Conservation (phyloP, 2,797 vertebrate species). For the Notoglanidium macrostoma region DNA sequence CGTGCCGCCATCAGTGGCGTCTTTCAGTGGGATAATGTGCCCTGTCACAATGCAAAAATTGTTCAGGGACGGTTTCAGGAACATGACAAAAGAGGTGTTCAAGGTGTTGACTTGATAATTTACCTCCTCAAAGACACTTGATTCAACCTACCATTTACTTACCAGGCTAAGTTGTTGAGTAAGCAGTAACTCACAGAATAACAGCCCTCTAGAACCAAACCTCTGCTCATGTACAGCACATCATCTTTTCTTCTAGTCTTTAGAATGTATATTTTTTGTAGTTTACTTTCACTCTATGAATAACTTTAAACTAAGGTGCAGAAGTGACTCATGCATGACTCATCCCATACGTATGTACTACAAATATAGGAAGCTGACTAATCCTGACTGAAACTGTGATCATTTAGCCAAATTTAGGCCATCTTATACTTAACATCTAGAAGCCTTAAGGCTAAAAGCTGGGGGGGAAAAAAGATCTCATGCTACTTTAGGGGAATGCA, state of each 20-base stretch:
- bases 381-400: neutral
- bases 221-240: neutral
- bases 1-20: no score
- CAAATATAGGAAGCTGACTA: constrained; percentile 35
- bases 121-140: neutral
- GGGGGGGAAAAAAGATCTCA: neutral
- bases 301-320: constrained; percentile 14
- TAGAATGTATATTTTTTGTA: neutral
- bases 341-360: constrained; percentile 1
- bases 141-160: neutral
- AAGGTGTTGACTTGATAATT: no score
- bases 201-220: neutral
- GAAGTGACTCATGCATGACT: constrained; percentile 29
- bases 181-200: neutral
- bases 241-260: neutral
- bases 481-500: neutral
- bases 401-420: constrained; percentile 7
- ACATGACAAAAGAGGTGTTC: no score
- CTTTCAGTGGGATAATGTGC: no score
- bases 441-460: neutral
- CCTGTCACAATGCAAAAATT: no score
- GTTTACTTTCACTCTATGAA: constrained; percentile 1
- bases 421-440: constrained; percentile 4
- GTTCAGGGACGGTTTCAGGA: no score
- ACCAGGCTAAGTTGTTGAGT: neutral